Percentiles rank a stretch among this genome's conserved stretches.
phyloP scores from a whole-genome alignment of 2,888 invertebrate species.

The Lepidocyrtoides sp. region DNA sequence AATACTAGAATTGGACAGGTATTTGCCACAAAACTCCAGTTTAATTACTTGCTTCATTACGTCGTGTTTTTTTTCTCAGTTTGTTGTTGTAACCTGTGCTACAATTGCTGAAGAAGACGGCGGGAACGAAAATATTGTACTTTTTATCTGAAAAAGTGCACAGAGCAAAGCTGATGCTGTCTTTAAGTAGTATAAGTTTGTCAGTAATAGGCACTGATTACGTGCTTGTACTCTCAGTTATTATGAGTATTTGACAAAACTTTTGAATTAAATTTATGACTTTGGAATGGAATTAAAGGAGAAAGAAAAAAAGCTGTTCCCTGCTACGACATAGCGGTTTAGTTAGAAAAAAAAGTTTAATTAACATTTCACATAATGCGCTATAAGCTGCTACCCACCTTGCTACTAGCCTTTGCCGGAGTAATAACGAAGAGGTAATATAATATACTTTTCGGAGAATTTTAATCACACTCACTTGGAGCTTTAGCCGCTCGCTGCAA shows the following conservation, averaged over 20 bases:
- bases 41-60: slow-evolving; percentile 48
- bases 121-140: background rate
- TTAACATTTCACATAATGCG: slow-evolving; percentile 46
- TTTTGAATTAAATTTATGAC: slow-evolving; percentile 74
- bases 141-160: background rate
- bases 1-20: background rate
- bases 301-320: slow-evolving; percentile 39
- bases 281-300: slow-evolving; percentile 32
- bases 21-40: slow-evolving; percentile 36
- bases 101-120: background rate
- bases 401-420: background rate
- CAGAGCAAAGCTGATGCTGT: too few species aligned
- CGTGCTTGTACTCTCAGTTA: slow-evolving; percentile 41
- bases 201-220: slow-evolving; percentile 47
- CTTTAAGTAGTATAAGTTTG: too few species aligned
- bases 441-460: slow-evolving; percentile 34
- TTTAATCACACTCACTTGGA: slow-evolving; percentile 37
- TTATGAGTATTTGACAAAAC: slow-evolving; percentile 68
- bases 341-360: slow-evolving; percentile 53
- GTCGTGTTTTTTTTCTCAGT: background rate
- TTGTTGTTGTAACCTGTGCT: background rate
- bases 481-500: slow-evolving; percentile 26
- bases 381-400: too few species aligned
- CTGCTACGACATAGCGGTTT: background rate
- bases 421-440: slow-evolving; percentile 15